These are phyloP conservation scores for Cryptotermes secundus DNA, from an alignment of 1,140 invertebrate genomes.

Conservation along the genomic window DNA sequence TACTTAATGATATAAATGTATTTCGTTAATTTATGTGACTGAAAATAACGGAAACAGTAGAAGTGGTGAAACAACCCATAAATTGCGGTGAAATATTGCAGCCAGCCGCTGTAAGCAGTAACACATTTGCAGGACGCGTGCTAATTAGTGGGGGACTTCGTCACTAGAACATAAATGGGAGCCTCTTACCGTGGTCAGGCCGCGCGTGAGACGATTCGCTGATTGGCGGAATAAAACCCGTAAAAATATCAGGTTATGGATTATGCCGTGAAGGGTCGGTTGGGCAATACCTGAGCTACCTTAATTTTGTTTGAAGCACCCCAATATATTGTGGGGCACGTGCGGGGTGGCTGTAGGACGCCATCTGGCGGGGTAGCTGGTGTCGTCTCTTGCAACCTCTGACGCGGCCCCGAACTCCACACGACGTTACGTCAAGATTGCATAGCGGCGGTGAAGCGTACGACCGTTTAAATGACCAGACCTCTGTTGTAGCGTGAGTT, in stretches of 20 bases:
- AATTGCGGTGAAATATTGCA: background rate
- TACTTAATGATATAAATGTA: background rate
- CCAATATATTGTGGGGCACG: background rate
- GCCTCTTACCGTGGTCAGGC: background rate
- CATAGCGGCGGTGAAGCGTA: no score
- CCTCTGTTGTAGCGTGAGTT: no score
- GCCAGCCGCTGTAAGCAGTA: background rate
- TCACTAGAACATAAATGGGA: background rate
- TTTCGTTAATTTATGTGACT: background rate
- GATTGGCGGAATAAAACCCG: background rate
- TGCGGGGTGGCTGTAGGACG: background rate
- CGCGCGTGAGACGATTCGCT: background rate
- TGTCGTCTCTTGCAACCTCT: no score
- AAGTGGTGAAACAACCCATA: background rate
- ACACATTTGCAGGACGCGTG: background rate
- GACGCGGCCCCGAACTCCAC: no score
- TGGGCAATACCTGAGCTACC: background rate
- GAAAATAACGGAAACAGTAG: background rate
- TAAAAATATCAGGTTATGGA: background rate
- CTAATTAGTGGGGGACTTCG: background rate
- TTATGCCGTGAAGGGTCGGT: background rate
- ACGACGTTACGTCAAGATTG: no score
- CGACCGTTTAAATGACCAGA: no score
- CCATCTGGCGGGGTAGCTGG: background rate
- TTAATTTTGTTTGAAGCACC: background rate